phyloP scores from a whole-genome alignment of 2,888 invertebrate species.

The Prosopocoilus inquinatus region DNA sequence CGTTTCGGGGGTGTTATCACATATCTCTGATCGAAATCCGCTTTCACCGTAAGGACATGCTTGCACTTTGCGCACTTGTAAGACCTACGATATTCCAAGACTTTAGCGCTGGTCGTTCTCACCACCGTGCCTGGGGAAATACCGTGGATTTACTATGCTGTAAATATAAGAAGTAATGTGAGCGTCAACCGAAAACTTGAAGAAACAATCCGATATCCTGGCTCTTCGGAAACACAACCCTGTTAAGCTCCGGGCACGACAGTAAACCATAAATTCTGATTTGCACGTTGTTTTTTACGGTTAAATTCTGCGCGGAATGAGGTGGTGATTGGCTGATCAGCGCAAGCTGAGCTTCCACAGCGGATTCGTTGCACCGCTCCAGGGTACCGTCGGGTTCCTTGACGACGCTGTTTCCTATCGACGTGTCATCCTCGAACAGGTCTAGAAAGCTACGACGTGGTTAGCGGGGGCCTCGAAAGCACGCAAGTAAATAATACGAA shows the following conservation, averaged over 20 bases:
- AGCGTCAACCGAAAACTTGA: slow-evolving; percentile 62
- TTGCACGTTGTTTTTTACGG: slow-evolving; percentile 64
- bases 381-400: slow-evolving; percentile 62
- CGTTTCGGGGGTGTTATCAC: slow-evolving; percentile 50
- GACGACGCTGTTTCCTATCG: slow-evolving; percentile 66
- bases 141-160: background rate
- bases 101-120: slow-evolving; percentile 69
- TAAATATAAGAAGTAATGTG: background rate
- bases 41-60: slow-evolving; percentile 62
- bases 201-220: slow-evolving; percentile 71
- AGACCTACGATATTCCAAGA: slow-evolving; percentile 72
- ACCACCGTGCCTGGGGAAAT: slow-evolving; percentile 66
- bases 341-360: slow-evolving; percentile 60
- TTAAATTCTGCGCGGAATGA: slow-evolving; percentile 45
- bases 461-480: slow-evolving; percentile 16
- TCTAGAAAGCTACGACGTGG: slow-evolving; percentile 57
- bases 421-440: slow-evolving; percentile 66
- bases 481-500: slow-evolving; percentile 6
- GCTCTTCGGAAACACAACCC: slow-evolving; percentile 66
- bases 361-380: slow-evolving; percentile 61
- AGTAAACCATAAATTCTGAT: slow-evolving; percentile 67
- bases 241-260: slow-evolving; percentile 65
- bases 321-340: slow-evolving; percentile 35
- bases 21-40: slow-evolving; percentile 60
- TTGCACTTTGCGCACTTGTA: slow-evolving; percentile 79